Evolutionary conservation across 2,888 invertebrate genomes (phyloP).

Genomic region (Lottia gigantea): DNA sequence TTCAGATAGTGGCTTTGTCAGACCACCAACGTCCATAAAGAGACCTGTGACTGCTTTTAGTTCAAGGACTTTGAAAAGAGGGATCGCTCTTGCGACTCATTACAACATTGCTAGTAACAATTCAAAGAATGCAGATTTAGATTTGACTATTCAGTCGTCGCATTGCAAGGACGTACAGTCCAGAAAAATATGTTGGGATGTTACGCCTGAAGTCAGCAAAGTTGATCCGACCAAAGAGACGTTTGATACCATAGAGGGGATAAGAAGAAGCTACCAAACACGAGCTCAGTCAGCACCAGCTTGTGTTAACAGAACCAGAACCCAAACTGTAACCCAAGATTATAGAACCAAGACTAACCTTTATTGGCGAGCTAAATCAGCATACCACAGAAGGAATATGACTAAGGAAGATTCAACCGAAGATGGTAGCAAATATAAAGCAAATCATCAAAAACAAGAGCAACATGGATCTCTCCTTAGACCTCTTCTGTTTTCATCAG

Average conservation of each 20-base stretch:
- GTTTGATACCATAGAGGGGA: constrained; percentile 9
- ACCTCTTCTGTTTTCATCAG: constrained; percentile 26
- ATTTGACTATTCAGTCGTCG: neutral
- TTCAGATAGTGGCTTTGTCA: neutral
- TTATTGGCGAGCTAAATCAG: constrained; percentile 32
- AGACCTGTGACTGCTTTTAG: neutral
- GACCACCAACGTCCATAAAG: constrained; percentile 1
- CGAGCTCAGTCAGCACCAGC: constrained; percentile 29
- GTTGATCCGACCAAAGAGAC: neutral
- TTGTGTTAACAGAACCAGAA: constrained; percentile 11
- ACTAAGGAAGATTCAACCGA: neutral
- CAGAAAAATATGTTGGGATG: neutral
- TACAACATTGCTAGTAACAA: no score
- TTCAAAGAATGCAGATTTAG: neutral
- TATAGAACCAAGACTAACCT: constrained; percentile 16
- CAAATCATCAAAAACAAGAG: neutral
- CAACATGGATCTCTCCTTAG: constrained; percentile 22
- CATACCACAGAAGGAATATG: constrained; percentile 28
- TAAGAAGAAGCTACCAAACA: constrained; percentile 13
- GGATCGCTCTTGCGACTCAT: no score
- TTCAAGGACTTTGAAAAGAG: neutral
- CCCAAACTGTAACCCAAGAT: neutral
- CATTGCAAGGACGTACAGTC: neutral
- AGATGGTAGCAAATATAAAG: neutral
- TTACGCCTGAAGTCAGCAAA: neutral